Evolutionary conservation across 2,797 vertebrate species (phyloP), one percentile per base, ranked within the genome.

Genomic region (Sciurus vulgaris): DNA sequence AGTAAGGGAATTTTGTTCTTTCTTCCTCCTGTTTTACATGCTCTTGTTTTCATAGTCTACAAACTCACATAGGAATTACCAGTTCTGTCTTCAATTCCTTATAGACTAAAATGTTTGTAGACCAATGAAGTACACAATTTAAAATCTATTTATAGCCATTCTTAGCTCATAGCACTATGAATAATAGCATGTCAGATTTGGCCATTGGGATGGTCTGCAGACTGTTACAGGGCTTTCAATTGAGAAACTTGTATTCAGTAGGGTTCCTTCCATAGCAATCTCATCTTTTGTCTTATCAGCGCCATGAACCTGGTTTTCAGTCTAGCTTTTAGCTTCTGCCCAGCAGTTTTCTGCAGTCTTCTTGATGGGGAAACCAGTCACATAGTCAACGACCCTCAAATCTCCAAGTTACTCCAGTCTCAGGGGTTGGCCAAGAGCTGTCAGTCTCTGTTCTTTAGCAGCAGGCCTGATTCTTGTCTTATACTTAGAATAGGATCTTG

Each of bases 111-210:
- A 22, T 69, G 17, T 22, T 33, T 93, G 87, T 76, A 30, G 18
- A 56, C 24, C 38, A 90, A 81, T 38, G 65, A 86, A 79, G 12
- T n/a, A 85, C 41, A 38, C 22, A 72, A 44, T 69, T 51, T 56
- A 86, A 65, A 82, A 41, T 28, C n/a, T 47, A 93, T 38, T 91
- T 65, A 65, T 72, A 77, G 61, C 20, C n/a, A 86, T 70, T 91
- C 30, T 77, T 59, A 24, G 56, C 4, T 22, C 18, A 56, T 5
- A 56, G 54, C 24, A 24, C 8, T 24, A 59, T 9, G 26, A 59
- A 59, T 59, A 59, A 59, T 59, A 26, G 9, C 59, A 59, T 24
- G 59, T 59, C 24, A 24, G 56, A 26, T 59, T 10, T 59, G 24
- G 24, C 59, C 9, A 3, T 59, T 59, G 59, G 59, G 22, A 26